phyloP scores from a whole-genome alignment of 2,888 invertebrate genomes.

The Acanthosepion lycidas region DNA sequence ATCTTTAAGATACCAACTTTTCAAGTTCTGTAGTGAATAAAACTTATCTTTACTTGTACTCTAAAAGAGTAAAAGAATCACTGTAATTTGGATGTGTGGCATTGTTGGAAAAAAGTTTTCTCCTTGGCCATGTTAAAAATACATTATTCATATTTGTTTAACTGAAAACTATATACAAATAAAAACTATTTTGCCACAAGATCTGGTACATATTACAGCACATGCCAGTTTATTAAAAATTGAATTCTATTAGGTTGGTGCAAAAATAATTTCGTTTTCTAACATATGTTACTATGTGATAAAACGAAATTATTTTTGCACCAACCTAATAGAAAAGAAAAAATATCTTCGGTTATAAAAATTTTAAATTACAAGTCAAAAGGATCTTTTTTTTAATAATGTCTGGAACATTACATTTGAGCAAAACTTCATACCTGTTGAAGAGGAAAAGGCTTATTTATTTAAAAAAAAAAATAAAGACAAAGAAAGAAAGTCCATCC shows the following conservation, averaged over 20 bases:
- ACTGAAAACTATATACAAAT: neutral
- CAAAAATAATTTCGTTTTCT: no score
- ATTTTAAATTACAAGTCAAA: neutral
- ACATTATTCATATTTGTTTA: neutral
- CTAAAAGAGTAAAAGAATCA: no score
- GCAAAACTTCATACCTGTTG: neutral
- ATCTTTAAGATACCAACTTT: no score
- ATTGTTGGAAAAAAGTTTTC: neutral
- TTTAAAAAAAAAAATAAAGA: no score
- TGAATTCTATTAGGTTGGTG: no score
- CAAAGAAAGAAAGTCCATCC: neutral
- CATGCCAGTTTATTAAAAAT: neutral
- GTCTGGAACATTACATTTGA: neutral
- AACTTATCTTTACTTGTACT: no score
- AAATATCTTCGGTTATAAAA: neutral
- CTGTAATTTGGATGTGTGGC: no score
- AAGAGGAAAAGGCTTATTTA: neutral
- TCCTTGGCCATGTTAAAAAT: neutral
- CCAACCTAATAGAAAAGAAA: neutral
- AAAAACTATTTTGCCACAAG: no score
- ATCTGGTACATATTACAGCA: no score
- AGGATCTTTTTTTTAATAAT: neutral
- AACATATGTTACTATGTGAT: no score
- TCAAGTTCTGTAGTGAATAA: no score
- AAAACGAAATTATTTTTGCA: no score